A percentile compares a stretch with the other conserved stretches of the same genome.
phyloP scores from a whole-genome alignment of 2,113 vertebrate species.

The Labeo catla region DNA sequence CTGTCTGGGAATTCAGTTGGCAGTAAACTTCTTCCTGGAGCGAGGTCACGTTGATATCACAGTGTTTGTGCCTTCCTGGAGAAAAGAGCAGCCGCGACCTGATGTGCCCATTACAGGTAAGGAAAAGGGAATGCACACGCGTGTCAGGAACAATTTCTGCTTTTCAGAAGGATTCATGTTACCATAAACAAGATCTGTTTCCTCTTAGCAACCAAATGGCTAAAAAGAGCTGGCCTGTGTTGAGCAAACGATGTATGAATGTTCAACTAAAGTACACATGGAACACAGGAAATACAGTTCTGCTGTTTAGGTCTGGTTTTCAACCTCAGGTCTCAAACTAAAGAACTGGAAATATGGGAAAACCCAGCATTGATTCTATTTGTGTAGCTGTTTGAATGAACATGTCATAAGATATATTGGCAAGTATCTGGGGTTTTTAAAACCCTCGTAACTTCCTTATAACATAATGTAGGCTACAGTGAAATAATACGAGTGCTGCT shows the following conservation, averaged over 20 bases:
- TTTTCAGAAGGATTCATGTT: conserved; percentile 23
- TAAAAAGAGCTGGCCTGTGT: too few relatives aligned
- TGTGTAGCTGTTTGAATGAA: not conserved
- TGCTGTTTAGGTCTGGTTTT: not conserved
- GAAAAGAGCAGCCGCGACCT: conserved; percentile 89
- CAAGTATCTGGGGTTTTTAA: conserved; percentile 19
- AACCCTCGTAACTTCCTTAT: not conserved
- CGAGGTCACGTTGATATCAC: conserved; percentile 88
- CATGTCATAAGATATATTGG: not conserved
- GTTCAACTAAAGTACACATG: not conserved
- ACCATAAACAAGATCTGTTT: not conserved
- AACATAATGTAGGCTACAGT: not conserved
- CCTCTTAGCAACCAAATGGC: not conserved
- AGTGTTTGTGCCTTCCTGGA: conserved; percentile 92
- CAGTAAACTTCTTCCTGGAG: conserved; percentile 91
- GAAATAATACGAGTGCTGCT: not conserved
- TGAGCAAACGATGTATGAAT: not conserved
- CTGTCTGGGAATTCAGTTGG: conserved; percentile 91
- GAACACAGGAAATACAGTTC: not conserved
- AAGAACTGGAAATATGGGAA: not conserved
- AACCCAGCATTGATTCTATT: not conserved
- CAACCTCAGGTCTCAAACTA: not conserved
- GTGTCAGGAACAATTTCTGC: not conserved
- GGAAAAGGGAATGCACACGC: not conserved
- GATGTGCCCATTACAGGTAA: conserved; percentile 91